Conservation (phyloP, 2,797 vertebrate species). For the Anabas testudineus region DNA sequence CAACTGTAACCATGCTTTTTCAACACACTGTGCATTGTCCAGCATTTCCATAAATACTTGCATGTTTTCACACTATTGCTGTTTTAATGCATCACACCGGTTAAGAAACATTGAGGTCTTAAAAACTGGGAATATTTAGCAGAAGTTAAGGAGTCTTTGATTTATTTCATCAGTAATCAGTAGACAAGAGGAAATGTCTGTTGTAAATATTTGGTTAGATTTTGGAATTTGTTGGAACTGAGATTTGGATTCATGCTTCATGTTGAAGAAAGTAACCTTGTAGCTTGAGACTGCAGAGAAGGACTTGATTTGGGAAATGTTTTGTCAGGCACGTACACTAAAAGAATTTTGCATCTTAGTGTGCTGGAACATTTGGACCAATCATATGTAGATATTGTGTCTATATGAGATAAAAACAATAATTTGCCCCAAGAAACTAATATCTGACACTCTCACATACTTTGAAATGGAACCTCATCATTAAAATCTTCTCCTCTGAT, state of each 20-base stretch:
- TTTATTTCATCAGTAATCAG: conserved; percentile 12
- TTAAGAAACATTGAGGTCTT: conserved; percentile 6
- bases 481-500: too few species aligned
- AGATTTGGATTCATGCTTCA: conserved; percentile 42
- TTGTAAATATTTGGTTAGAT: conserved; percentile 76
- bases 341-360: conserved; percentile 35
- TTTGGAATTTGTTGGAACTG: conserved; percentile 62
- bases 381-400: background rate
- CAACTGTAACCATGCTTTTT: conserved; percentile 22
- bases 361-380: conserved; percentile 28
- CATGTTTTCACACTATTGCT: conserved; percentile 17
- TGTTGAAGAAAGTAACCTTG: conserved; percentile 58
- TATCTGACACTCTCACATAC: too few species aligned
- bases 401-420: conserved; percentile 12
- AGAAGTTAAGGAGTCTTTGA: too few species aligned
- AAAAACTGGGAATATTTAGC: background rate
- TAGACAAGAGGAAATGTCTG: conserved; percentile 50
- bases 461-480: too few species aligned
- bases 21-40: background rate
- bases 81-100: too few species aligned
- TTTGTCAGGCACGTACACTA: conserved; percentile 37
- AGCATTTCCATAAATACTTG: conserved; percentile 17
- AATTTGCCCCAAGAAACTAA: too few species aligned
- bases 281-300: conserved; percentile 46
- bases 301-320: conserved; percentile 50